phyloP scores from a whole-genome alignment of 1,140 invertebrate genomes.

The Parasteatoda tepidariorum region DNA sequence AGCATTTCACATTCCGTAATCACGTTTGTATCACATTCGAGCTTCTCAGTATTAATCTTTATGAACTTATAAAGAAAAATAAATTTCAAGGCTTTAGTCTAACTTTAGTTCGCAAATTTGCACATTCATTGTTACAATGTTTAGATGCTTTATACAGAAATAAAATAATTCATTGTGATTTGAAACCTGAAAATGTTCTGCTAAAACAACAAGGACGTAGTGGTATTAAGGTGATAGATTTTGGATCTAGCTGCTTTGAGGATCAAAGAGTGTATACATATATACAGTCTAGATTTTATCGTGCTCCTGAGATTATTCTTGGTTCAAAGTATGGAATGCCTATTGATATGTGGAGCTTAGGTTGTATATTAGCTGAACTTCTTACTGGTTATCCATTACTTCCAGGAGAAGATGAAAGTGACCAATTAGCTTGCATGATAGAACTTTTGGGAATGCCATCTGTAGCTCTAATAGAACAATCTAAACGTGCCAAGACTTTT shows the following conservation, averaged over 20 bases:
- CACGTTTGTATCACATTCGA: slow-evolving; percentile 99
- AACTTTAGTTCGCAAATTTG: slow-evolving; percentile 97
- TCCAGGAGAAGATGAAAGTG: slow-evolving; percentile 93
- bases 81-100: slow-evolving; percentile 98
- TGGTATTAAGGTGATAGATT: slow-evolving; percentile 99
- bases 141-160: slow-evolving; percentile 95
- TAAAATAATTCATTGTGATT: slow-evolving; percentile 99
- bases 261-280: slow-evolving; percentile 98
- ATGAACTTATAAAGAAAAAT: slow-evolving; percentile 99
- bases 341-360: slow-evolving; percentile 99
- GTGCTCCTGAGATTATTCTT: slow-evolving; percentile 95
- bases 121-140: slow-evolving; percentile 96
- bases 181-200: slow-evolving; percentile 96
- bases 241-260: slow-evolving; percentile 99
- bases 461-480: slow-evolving; percentile 86
- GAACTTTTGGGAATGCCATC: slow-evolving; percentile 98
- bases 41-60: slow-evolving; percentile 96
- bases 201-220: slow-evolving; percentile 98
- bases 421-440: slow-evolving; percentile 98
- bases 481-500: slow-evolving; percentile 95
- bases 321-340: slow-evolving; percentile 97
- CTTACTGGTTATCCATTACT: slow-evolving; percentile 93
- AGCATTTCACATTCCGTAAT: slow-evolving; percentile 97
- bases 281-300: slow-evolving; percentile 98
- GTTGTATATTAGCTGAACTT: slow-evolving; percentile 88